phyloP scores from a whole-genome alignment of 2,113 vertebrate species.

The Sturnus vulgaris region DNA sequence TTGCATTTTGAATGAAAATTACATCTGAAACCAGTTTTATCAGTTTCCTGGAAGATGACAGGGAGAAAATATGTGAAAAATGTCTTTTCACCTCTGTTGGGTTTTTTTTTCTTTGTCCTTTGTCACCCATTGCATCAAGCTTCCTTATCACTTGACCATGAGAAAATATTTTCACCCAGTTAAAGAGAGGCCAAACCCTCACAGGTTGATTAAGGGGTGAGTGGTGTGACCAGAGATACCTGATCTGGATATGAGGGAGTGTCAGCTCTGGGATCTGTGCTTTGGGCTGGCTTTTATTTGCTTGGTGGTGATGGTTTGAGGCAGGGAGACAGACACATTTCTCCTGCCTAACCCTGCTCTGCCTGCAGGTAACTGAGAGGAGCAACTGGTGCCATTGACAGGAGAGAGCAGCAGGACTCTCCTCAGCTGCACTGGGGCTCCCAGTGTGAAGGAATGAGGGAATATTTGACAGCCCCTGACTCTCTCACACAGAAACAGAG shows the following conservation, averaged over 20 bases:
- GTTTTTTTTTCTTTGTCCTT: not conserved
- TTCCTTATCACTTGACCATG: not conserved
- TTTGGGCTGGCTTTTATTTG: not conserved
- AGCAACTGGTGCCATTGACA: not conserved
- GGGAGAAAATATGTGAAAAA: constrained; percentile 40
- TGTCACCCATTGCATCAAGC: not conserved
- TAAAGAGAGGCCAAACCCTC: not conserved
- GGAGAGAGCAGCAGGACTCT: not conserved
- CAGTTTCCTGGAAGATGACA: constrained; percentile 45
- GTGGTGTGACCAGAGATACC: not conserved
- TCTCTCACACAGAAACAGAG: not conserved
- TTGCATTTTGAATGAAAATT: constrained; percentile 10
- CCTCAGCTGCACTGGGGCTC: not conserved
- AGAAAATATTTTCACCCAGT: constrained; percentile 32
- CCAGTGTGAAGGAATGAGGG: not conserved
- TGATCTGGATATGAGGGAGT: not conserved
- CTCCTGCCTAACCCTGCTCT: not conserved
- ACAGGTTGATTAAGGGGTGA: not conserved
- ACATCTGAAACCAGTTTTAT: constrained; percentile 55
- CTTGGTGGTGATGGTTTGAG: not conserved
- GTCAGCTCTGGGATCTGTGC: accelerated
- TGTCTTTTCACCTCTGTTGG: not conserved
- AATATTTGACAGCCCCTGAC: not conserved
- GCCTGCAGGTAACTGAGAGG: not conserved
- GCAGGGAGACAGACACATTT: not conserved